Conservation (phyloP, 2,797 vertebrate species). For the Sebastiscus albofasciatus region DNA sequence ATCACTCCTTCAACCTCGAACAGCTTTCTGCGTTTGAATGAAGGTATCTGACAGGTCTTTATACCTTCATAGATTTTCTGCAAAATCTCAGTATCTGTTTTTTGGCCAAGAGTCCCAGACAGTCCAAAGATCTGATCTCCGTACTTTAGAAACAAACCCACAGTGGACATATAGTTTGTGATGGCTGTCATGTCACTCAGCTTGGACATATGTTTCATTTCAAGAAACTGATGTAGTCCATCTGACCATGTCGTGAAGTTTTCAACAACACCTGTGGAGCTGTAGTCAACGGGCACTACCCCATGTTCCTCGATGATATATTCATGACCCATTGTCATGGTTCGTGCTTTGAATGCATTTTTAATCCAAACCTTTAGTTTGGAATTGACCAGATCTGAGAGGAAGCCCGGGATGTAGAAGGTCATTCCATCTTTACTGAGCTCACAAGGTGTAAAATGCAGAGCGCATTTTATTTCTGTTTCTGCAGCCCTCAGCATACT, state of each 20-base stretch:
- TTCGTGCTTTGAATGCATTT: constrained; percentile 66
- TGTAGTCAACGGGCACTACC: constrained; percentile 68
- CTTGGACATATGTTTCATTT: constrained; percentile 76
- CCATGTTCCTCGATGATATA: constrained; percentile 45
- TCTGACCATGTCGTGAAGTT: constrained; percentile 65
- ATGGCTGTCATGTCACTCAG: constrained; percentile 69
- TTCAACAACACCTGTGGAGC: constrained; percentile 73
- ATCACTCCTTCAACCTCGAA: constrained; percentile 70
- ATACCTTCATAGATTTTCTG: constrained; percentile 64
- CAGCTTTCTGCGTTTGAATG: constrained; percentile 72
- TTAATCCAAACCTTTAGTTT: constrained; percentile 69
- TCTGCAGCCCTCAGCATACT: constrained; percentile 2
- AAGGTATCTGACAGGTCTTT: constrained; percentile 69
- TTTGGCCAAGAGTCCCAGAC: constrained; percentile 76
- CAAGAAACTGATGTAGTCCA: constrained; percentile 79
- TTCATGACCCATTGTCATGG: constrained; percentile 25
- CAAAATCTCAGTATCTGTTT: constrained; percentile 62
- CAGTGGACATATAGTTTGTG: constrained; percentile 79
- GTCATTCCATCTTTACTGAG: background rate
- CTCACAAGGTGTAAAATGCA: constrained; percentile 58
- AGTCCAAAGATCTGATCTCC: constrained; percentile 69
- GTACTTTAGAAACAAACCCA: constrained; percentile 69
- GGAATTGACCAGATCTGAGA: constrained; percentile 46
- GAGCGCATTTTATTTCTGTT: background rate
- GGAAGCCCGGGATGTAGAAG: constrained; percentile 60